Conservation (phyloP, 2,888 invertebrate genomes). For the Athripsodes cinereus region DNA sequence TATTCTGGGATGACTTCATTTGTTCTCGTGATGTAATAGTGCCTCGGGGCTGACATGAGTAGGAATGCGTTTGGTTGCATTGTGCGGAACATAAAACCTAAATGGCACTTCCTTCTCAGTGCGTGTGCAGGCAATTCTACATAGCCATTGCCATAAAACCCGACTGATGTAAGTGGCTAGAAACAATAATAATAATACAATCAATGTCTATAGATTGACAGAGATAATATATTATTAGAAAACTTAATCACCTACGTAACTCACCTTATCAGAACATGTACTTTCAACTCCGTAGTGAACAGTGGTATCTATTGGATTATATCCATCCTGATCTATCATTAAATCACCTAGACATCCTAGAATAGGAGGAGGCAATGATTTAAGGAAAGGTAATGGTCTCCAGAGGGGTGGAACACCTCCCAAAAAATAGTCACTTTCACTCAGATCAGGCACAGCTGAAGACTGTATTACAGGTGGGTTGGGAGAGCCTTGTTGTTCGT, state of each 20-base stretch:
- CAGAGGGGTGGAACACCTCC: constrained; percentile 78
- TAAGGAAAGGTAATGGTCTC: constrained; percentile 29
- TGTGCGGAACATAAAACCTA: constrained; percentile 75
- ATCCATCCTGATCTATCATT: constrained; percentile 62
- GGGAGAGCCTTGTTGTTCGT: constrained; percentile 61
- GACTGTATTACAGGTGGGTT: constrained; percentile 54
- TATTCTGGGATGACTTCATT: constrained; percentile 23
- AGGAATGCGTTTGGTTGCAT: constrained; percentile 61
- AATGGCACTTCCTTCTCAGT: constrained; percentile 59
- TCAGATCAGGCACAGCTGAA: constrained; percentile 60
- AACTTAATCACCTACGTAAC: too few species aligned
- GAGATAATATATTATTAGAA: too few species aligned
- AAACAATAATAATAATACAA: constrained; percentile 15
- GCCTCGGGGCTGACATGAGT: constrained; percentile 55
- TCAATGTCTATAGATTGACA: too few species aligned
- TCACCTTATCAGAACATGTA: constrained; percentile 64
- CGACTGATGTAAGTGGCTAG: constrained; percentile 60
- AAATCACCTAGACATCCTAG: constrained; percentile 81
- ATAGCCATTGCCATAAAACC: constrained; percentile 75
- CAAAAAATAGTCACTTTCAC: constrained; percentile 66
- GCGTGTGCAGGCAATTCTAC: constrained; percentile 67
- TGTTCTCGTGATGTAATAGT: constrained; percentile 16
- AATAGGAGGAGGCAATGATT: constrained; percentile 46
- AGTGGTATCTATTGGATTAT: constrained; percentile 64
- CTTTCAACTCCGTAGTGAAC: constrained; percentile 67